Conservation (phyloP, 2,113 vertebrate species). For the Urocitellus parryii region DNA sequence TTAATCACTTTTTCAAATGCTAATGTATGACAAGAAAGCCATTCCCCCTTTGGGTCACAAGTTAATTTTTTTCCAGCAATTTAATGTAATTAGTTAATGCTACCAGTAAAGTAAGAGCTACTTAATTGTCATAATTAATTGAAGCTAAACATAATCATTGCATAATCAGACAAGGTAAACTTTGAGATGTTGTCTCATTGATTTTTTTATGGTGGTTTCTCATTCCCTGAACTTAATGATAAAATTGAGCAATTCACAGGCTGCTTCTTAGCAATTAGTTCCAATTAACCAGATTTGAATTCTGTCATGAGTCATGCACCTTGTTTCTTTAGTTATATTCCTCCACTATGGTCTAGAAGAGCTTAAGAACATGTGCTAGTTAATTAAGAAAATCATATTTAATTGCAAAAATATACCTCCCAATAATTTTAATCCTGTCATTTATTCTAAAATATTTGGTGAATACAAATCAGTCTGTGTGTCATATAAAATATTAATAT, state of each 20-base stretch:
- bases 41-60: constrained; percentile 59
- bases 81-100: constrained; percentile 69
- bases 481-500: constrained; percentile 54
- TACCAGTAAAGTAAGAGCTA: constrained; percentile 61
- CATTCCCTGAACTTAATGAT: constrained; percentile 66
- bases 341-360: constrained; percentile 29
- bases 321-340: constrained; percentile 60
- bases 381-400: constrained; percentile 70
- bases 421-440: constrained; percentile 42
- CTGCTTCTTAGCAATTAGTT: constrained; percentile 68
- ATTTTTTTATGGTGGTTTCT: constrained; percentile 68
- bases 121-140: constrained; percentile 80
- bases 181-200: constrained; percentile 71
- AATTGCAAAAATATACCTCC: constrained; percentile 51
- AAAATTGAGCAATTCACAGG: constrained; percentile 70
- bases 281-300: constrained; percentile 68
- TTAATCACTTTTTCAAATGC: constrained; percentile 49
- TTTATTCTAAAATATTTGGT: constrained; percentile 61
- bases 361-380: constrained; percentile 14
- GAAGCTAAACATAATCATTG: constrained; percentile 71
- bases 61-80: constrained; percentile 60
- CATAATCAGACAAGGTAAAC: constrained; percentile 68
- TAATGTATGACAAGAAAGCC: constrained; percentile 50
- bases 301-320: constrained; percentile 56
- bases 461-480: constrained; percentile 43